Evolutionary conservation across 2,797 vertebrate species (phyloP), one percentile per base, ranked within the genome.

Genomic region (Hydrolagus colliei): DNA sequence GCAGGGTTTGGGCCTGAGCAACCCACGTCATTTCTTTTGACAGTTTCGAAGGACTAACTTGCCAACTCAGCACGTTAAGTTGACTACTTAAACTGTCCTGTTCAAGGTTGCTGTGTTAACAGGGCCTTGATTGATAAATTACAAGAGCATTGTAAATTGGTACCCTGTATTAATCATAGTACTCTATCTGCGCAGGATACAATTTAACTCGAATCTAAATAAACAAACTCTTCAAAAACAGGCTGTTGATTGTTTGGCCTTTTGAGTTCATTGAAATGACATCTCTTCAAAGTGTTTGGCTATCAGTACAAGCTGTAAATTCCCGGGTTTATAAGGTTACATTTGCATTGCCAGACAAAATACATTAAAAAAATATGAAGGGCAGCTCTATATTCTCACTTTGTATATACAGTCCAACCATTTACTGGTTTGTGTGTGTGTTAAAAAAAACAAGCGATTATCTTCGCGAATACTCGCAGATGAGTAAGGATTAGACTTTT

Each of bases 291-390:
- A 84, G 79, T 71, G 79, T 84, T 84, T 18, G 4, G 71, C 35
- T 84, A 20, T 27, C 27, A 5, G 14, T 18, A 71, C 65, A 71
- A 84, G 65, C 65, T 84, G 79, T 84, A 84, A 84, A 84, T 84
- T 84, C 79, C 27, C 41, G 13, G 63, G 41, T 84, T 84, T 84
- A 68, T 84, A 84, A 84, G 79, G 79, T 84, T 84, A 84, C 79
- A 84, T 84, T 84, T 84, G 79, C 79, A 84, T 84, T 84, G 65
- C 65, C 79, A 84, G 65, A 84, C 79, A 84, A 84, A 71, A 84
- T 63, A 71, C 79, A 84, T 84, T 84, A 84, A 84, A 84, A 84
- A 84, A 84, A 84, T 63, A 84, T 84, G 68, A 84, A 84, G 79
- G 79, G 79, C 79, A 84, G 79, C 14, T 67, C 65, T 71, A 84